These are phyloP conservation scores for Copsychus sechellarum DNA, from an alignment of 2,113 vertebrate genomes.

Conservation along the genomic window DNA sequence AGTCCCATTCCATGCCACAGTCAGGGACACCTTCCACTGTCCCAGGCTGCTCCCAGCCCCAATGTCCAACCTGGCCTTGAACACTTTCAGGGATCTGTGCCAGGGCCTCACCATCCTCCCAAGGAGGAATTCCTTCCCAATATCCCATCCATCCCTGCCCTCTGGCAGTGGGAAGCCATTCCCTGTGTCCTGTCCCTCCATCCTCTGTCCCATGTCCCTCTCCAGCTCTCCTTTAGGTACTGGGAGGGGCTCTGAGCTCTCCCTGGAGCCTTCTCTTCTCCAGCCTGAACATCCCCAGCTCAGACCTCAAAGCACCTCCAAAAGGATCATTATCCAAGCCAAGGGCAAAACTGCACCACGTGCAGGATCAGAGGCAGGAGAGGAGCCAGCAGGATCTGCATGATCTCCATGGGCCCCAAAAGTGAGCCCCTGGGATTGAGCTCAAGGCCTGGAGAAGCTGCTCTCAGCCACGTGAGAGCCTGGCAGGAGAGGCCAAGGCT, in stretches of 20 bases:
- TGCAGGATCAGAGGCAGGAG: background rate
- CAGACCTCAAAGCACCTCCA: background rate
- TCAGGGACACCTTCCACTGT: fast-evolving
- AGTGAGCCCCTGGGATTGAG: background rate
- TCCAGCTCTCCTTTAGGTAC: background rate
- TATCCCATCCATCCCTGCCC: background rate
- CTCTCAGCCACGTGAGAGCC: background rate
- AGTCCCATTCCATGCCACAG: fast-evolving
- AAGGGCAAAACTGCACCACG: background rate
- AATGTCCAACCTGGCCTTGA: background rate
- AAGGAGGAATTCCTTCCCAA: background rate
- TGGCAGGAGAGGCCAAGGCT: background rate
- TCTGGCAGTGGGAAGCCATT: background rate
- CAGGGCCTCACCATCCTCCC: background rate
- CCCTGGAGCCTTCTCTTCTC: background rate
- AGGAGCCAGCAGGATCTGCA: background rate
- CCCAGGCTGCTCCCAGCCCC: background rate
- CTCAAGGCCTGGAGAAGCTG: background rate
- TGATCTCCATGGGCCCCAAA: fast-evolving
- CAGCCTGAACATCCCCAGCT: background rate
- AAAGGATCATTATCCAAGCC: background rate
- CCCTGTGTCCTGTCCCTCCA: background rate
- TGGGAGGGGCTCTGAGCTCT: background rate
- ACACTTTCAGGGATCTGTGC: background rate
- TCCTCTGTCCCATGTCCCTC: fast-evolving